Evolutionary conservation across 2,797 vertebrate species (phyloP), one percentile per base, ranked within the genome.

Genomic region (Dipus sagitta): DNA sequence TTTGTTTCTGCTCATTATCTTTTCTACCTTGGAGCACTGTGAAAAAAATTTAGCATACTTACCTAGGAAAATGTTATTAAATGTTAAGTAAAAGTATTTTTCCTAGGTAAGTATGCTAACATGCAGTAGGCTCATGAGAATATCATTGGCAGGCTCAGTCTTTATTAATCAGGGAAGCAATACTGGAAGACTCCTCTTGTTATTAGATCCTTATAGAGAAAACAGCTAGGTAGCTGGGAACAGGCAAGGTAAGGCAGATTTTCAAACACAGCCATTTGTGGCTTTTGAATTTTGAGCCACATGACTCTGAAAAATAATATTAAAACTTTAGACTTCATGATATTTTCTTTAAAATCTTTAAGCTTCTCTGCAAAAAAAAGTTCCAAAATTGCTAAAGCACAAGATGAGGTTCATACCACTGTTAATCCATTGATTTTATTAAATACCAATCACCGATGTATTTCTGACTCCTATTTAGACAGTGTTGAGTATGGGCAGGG

Each of bases 271-370:
- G 4, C 18, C 11, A 28, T 79, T 93, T 83, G 24, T 90, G 90
- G 68, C 78, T 88, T 94, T 92, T 77, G 67, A 92, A 88, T 83
- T 94, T 93, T 80, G 68, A 94, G 81, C 23, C 23, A 76, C 26
- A 47, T 65, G 12, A 82, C n/a, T 42, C n/a, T 62, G 13, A 54
- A 62, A 90, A 92, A 62, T 18, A 67, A 26, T 83, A 32, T 71
- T 75, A 62, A 86, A 64, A 30, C 34, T 84, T 91, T 84, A 81
- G 4, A 67, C 42, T 64, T 72, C 24, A 38, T 24, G 11, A 20
- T 64, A 70, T 60, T 93, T 18, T 76, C 10, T 5, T 72, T 24
- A 65, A 70, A 91, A 68, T 90, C 75, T 47, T 79, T 9, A 89
- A 64, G n/a, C 26, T 58, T 42, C 3, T 52, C 28, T 70, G 7